Conservation (phyloP, 2,888 invertebrate species). For the Drosophila mimetica region DNA sequence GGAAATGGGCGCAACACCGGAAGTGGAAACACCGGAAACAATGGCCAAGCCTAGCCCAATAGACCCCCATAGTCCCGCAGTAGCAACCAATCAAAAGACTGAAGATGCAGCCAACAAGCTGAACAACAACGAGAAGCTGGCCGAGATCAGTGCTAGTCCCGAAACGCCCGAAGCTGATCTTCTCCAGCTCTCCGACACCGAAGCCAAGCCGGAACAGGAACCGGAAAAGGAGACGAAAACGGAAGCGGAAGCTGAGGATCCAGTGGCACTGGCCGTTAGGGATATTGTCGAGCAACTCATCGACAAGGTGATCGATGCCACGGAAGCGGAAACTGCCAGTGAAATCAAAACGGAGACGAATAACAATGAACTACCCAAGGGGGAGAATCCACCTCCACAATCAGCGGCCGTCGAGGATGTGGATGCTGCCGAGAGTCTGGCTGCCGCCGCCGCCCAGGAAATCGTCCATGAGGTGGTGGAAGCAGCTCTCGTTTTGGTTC, state of each 20-base stretch:
- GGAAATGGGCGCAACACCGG: conserved; percentile 4
- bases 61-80: conserved; percentile 24
- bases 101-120: conserved; percentile 82
- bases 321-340: conserved; percentile 51
- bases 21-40: conserved; percentile 20
- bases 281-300: conserved; percentile 83
- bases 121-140: conserved; percentile 70
- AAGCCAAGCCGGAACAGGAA: conserved; percentile 27
- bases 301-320: conserved; percentile 78
- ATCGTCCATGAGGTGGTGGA: conserved; percentile 78
- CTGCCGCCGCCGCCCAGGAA: conserved; percentile 65
- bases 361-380: conserved; percentile 62
- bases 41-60: conserved; percentile 14
- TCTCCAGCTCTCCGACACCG: conserved; percentile 21
- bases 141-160: conserved; percentile 64
- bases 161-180: conserved; percentile 7
- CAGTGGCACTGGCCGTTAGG: conserved; percentile 71
- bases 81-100: conserved; percentile 84
- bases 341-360: conserved; percentile 59
- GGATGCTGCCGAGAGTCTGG: conserved; percentile 38
- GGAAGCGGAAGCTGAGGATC: conserved; percentile 29
- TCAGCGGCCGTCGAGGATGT: neutral
- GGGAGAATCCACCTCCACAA: neutral
- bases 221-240: neutral
- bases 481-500: conserved; percentile 66